phyloP scores from a whole-genome alignment of 2,113 vertebrate genomes.

The Ophiodon elongatus region DNA sequence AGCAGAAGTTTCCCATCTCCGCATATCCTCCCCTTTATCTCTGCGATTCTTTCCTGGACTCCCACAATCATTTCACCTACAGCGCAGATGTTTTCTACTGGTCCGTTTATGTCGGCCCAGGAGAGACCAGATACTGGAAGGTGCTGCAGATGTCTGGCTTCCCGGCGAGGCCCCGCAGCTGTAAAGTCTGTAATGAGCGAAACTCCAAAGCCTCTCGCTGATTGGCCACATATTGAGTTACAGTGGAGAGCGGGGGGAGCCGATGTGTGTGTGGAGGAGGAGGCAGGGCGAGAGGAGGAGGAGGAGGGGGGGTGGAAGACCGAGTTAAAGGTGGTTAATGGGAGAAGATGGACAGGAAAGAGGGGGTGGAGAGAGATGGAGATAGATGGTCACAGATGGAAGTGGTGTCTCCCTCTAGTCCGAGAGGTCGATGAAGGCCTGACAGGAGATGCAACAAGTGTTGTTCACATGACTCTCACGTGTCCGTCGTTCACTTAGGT shows the following conservation, averaged over 20 bases:
- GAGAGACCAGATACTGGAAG: slow-evolving; percentile 70
- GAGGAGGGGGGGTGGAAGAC: slow-evolving; percentile 44
- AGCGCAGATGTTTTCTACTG: slow-evolving; percentile 63
- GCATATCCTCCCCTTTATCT: slow-evolving; percentile 53
- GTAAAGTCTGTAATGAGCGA: slow-evolving; percentile 68
- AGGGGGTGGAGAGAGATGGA: slow-evolving; percentile 32
- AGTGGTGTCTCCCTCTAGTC: slow-evolving; percentile 33
- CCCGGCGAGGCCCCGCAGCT: slow-evolving; percentile 68
- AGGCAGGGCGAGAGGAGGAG: slow-evolving; percentile 38
- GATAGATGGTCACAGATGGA: slow-evolving; percentile 36
- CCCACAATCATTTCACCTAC: slow-evolving; percentile 67
- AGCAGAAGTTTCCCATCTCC: slow-evolving; percentile 47
- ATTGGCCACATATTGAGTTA: slow-evolving; percentile 73
- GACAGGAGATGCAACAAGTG: neutral
- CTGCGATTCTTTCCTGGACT: slow-evolving; percentile 60
- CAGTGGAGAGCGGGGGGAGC: slow-evolving; percentile 51
- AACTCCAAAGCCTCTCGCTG: slow-evolving; percentile 61
- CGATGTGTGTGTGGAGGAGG: slow-evolving; percentile 30
- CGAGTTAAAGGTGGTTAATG: slow-evolving; percentile 36
- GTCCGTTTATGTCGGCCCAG: slow-evolving; percentile 58
- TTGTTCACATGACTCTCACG: neutral
- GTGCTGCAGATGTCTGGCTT: slow-evolving; percentile 78
- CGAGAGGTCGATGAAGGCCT: neutral
- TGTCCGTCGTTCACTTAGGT: neutral
- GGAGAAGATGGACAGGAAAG: slow-evolving; percentile 45